Evolutionary conservation across 2,888 invertebrate genomes (phyloP), one percentile per base, ranked within the genome.

Genomic region (Apamea anceps): DNA sequence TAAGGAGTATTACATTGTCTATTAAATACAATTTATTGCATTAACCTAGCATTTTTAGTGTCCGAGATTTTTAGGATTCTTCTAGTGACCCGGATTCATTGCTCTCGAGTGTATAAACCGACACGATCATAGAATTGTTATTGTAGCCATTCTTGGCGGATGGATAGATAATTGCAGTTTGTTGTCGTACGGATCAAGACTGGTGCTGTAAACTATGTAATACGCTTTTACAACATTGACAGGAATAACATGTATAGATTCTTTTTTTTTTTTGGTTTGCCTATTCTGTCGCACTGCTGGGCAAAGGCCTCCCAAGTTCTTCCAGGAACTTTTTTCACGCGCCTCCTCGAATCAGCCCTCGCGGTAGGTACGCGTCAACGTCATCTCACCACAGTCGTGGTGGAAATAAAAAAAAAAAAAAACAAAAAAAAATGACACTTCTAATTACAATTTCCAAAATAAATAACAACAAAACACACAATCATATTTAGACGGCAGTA

Each of bases 401-500:
- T 37, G 37, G 37, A 37, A 37, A 37, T 37, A 57, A 71, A 71
- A 1, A 71, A 42, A 25, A 48, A 45, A 1, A 28, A 25, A 37
- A n/a, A 60, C 54, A 12, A 45, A 0, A 25, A 32, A 57, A 45
- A 6, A 15, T 32, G 70, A 54, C 21, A 48, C 54, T 72, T 70
- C 63, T 70, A 71, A 54, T 72, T 5, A 62, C 1, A 37, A 72
- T 68, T n/a, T 76, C 2, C 12, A 72, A 71, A 72, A 86, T 68
- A 68, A 86, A 83, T 72, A 66, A 51, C 13, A n/a, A 62, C 48
- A 75, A 74, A 48, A 51, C 25, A 48, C 18, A 48, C 7, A 66
- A 60, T 75, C 25, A 70, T 21, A 74, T 45, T 87, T 54, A 88
- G 12, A 82, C n/a, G n/a, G 87, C 90, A 13, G 54, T 85, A 8